phyloP scores from a whole-genome alignment of 2,797 vertebrate species.

The Bradypus variegatus region DNA sequence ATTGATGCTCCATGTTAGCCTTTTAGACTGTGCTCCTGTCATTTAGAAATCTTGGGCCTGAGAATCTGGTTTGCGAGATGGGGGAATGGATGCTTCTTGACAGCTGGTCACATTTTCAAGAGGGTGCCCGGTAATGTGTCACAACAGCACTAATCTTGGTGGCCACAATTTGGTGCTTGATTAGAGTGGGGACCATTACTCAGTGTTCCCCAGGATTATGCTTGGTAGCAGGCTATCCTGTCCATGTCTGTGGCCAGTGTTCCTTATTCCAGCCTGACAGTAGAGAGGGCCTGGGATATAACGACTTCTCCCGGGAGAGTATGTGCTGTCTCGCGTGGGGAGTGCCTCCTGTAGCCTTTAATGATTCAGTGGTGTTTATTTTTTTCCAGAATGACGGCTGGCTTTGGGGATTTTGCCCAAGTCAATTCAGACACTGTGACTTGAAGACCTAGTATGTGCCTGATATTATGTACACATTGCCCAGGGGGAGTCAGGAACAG shows the following conservation, averaged over 20 bases:
- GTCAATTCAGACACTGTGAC: not conserved
- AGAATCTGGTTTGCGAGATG: not conserved
- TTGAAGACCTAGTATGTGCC: not conserved
- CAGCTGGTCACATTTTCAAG: not conserved
- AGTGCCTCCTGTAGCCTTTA: not conserved
- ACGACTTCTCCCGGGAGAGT: not conserved
- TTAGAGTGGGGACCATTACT: accelerated
- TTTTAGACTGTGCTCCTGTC: not conserved
- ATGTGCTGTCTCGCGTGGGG: not conserved
- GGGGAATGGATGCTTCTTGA: not conserved
- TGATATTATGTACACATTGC: not conserved
- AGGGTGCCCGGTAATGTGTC: not conserved
- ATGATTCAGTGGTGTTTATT: not conserved
- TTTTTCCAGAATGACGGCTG: conserved; percentile 23
- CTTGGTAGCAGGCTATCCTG: not conserved
- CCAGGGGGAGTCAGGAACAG: not conserved
- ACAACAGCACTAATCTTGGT: not conserved
- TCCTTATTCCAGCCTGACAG: not conserved
- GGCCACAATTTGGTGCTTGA: not conserved
- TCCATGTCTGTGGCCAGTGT: not conserved
- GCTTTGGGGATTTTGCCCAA: not conserved
- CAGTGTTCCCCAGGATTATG: not conserved
- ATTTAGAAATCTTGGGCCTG: not conserved
- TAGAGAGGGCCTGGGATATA: not conserved
- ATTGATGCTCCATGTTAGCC: accelerated